phyloP scores from a whole-genome alignment of 2,888 invertebrate species.

The Tinea trinotella region DNA sequence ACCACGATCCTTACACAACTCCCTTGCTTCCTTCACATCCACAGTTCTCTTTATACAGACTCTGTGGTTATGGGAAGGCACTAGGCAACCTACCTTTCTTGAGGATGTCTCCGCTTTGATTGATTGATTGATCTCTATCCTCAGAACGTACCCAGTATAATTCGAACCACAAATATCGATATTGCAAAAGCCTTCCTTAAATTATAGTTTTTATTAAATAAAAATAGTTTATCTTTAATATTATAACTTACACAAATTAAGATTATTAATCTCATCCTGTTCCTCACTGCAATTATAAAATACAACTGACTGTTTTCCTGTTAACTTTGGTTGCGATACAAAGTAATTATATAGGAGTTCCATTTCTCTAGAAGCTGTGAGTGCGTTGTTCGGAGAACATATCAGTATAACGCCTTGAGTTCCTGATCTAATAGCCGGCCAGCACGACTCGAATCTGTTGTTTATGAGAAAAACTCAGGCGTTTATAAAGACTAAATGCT shows the following conservation, averaged over 20 bases:
- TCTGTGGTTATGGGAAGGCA: too few relatives aligned
- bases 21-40: too few relatives aligned
- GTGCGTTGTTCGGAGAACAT: conserved; percentile 65
- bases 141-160: too few relatives aligned
- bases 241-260: conserved; percentile 63
- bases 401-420: conserved; percentile 81
- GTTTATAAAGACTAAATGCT: neutral
- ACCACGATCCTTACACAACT: too few relatives aligned
- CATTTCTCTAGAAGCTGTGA: conserved; percentile 68
- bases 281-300: conserved; percentile 70
- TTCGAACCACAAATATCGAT: neutral
- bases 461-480: neutral
- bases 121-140: too few relatives aligned
- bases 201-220: neutral
- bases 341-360: conserved; percentile 78
- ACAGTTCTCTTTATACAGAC: too few relatives aligned
- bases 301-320: conserved; percentile 76
- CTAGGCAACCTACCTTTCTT: too few relatives aligned
- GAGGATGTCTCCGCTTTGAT: too few relatives aligned
- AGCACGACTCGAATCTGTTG: conserved; percentile 80
- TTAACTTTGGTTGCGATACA: conserved; percentile 76
- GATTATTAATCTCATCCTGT: conserved; percentile 51
- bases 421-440: conserved; percentile 81
- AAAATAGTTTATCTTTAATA: too few relatives aligned
- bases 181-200: neutral